These are phyloP conservation scores for Orthochromis malagaraziensis DNA, from an alignment of 2,113 vertebrate species.

Conservation along the genomic window DNA sequence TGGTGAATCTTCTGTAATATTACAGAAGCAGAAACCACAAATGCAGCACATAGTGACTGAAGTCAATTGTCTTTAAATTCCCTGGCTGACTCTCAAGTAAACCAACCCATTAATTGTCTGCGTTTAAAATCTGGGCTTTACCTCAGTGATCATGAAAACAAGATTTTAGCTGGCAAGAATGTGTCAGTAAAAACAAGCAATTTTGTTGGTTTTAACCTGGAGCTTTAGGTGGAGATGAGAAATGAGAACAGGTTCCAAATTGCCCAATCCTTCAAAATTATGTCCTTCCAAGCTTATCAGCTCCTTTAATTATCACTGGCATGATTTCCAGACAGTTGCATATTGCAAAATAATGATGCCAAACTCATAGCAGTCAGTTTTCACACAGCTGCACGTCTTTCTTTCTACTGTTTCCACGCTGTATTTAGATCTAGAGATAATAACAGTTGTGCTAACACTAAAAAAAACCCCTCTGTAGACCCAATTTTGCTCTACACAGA, in stretches of 20 bases:
- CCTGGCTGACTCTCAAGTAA: not conserved
- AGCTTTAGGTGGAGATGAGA: not conserved
- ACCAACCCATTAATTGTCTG: not conserved
- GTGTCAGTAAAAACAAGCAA: not conserved
- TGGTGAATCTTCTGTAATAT: not conserved
- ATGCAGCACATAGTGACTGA: not conserved
- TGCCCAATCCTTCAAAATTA: not conserved
- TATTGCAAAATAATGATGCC: not conserved
- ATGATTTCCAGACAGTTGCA: not conserved
- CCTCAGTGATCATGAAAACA: not conserved
- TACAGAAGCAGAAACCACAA: not conserved
- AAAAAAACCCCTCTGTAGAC: not conserved
- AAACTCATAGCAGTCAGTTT: not conserved
- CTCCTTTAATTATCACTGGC: not conserved
- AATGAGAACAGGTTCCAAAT: not conserved
- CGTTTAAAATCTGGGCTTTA: not conserved
- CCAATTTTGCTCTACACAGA: not conserved
- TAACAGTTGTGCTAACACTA: not conserved
- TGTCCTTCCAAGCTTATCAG: not conserved
- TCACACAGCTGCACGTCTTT: not conserved
- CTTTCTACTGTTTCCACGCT: not conserved
- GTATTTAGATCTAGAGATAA: not conserved
- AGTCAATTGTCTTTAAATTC: not conserved
- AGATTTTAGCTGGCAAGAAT: not conserved
- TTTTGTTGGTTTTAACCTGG: not conserved